phyloP scores from a whole-genome alignment of 1,140 invertebrate genomes.

The Piezodorus guildinii region DNA sequence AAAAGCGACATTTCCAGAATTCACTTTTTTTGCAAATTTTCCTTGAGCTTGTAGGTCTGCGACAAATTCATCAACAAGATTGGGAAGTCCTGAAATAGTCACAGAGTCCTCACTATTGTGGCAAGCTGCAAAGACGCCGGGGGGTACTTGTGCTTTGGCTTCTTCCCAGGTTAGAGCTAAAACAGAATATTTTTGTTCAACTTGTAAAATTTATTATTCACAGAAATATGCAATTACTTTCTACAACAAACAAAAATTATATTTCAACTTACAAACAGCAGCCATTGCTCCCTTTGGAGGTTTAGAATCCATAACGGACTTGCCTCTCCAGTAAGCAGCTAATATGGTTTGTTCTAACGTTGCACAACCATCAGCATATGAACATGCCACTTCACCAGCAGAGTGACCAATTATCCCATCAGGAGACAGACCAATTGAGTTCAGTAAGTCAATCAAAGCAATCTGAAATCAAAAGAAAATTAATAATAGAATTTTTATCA shows the following conservation, averaged over 20 bases:
- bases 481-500: no score
- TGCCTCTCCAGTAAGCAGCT: slow-evolving; percentile 84
- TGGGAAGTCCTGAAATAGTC: slow-evolving; percentile 78
- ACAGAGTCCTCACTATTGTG: slow-evolving; percentile 87
- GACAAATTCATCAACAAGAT: slow-evolving; percentile 57
- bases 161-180: slow-evolving; percentile 87
- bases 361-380: slow-evolving; percentile 90
- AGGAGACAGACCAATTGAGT: slow-evolving; percentile 60
- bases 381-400: slow-evolving; percentile 88
- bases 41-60: slow-evolving; percentile 60
- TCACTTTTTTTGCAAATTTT: slow-evolving; percentile 80
- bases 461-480: slow-evolving; percentile 40
- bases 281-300: slow-evolving; percentile 43
- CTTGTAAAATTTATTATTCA: neutral
- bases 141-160: slow-evolving; percentile 55
- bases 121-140: slow-evolving; percentile 74
- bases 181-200: neutral
- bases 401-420: slow-evolving; percentile 95
- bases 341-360: slow-evolving; percentile 85
- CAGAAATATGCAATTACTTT: no score
- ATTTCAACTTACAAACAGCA: slow-evolving; percentile 38
- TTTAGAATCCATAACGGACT: slow-evolving; percentile 67
- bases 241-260: neutral
- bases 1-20: slow-evolving; percentile 82
- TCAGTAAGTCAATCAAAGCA: slow-evolving; percentile 76